phyloP scores from a whole-genome alignment of 35 echinoderm and acorn worm species.

The Heliocidaris erythrogramma region DNA sequence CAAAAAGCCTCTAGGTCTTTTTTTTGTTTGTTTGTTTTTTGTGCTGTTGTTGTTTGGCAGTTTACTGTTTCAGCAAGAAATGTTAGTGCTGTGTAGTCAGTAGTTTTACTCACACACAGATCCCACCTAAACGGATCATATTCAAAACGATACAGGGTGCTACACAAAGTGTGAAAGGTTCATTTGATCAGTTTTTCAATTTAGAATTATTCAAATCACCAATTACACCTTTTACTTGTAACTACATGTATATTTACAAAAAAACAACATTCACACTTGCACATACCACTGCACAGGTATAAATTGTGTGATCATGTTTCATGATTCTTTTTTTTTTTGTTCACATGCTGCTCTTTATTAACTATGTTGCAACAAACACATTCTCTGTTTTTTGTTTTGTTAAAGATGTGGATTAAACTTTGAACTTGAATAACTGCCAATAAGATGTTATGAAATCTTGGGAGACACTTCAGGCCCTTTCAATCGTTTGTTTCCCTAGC shows the following conservation, averaged over 20 bases:
- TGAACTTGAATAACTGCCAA: neutral
- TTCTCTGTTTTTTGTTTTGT: no score
- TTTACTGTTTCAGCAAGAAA: neutral
- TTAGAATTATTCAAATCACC: no score
- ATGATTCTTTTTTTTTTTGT: neutral
- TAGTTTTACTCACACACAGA: neutral
- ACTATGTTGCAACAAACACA: no score
- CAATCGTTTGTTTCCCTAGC: no score
- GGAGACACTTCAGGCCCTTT: no score
- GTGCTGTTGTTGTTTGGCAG: neutral
- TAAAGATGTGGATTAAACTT: no score
- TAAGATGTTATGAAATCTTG: no score
- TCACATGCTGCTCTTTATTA: neutral
- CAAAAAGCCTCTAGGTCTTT: neutral
- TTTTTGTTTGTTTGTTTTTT: neutral
- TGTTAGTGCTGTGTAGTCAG: neutral
- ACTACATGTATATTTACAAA: no score
- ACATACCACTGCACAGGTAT: neutral
- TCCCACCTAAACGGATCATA: neutral
- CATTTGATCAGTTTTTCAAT: no score
- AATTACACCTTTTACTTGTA: neutral
- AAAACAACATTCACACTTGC: neutral
- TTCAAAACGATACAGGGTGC: no score
- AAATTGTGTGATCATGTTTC: neutral
- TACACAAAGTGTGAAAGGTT: no score